Base-by-base conservation (phyloP, 2,113 vertebrate genomes). In the Platichthys stellatus region DNA sequence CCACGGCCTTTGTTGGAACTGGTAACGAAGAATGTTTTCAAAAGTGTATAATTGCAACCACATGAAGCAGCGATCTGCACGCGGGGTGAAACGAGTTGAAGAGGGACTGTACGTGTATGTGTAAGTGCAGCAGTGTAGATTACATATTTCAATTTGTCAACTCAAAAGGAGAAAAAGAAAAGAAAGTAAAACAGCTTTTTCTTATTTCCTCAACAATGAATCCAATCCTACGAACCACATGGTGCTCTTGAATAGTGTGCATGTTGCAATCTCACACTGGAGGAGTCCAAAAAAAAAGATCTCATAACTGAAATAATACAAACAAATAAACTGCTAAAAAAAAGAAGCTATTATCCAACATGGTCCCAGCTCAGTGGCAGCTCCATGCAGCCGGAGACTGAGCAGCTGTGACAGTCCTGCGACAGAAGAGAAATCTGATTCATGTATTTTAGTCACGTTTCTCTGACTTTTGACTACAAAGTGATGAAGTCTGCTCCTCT, bases 21-120 rank as follows among this genome's bases (percentile, higher is more conserved):
- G 72, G 80, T 87, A 69, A 80, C 82, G 59, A 80, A 81, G 76
- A 92, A 85, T 83, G 79, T 86, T 92, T 86, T 87, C 72, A 84
- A 88, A 91, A 86, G 90, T 88, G 78, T 26, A 78, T 87, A 88
- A 89, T 88, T 89, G 86, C 90, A 85, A 87, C 90, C 92, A 89
- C 89, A 90, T 93, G 87, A 91, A 90, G 88, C 70, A 86, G 76
- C 86, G 87, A 63, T 78, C 69, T 80, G 78, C 60, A 66, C 62
- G 81, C 51, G 18, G 79, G 68, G 74, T 77, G 66, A 90, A 88
- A 72, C 56, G 47, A 71, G 26, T 68, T 64, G 65, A 76, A 86
- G 23, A 60, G 40, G 61, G 6, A 51, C 53, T 45, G 63, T 38
- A 43, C 56, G 61, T 74, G 76, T 54, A n/a, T 9, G 21, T 73